Evolutionary conservation across 2,888 invertebrate species (phyloP).

Genomic region (Xanthia togata): DNA sequence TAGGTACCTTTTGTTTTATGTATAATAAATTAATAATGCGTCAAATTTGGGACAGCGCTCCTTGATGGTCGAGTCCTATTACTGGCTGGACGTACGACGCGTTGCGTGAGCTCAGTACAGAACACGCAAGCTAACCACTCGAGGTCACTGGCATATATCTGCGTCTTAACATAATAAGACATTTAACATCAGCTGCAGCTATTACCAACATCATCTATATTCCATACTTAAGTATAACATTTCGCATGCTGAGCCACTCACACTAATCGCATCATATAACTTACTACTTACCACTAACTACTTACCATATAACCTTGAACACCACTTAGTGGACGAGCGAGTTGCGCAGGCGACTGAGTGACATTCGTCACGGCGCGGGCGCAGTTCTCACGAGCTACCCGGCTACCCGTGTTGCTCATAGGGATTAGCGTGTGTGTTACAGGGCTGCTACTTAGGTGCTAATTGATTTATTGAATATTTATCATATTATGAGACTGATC

Average conservation of each 20-base stretch:
- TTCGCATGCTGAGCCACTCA: slow-evolving; percentile 30
- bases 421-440: slow-evolving; percentile 76
- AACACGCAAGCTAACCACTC: no score
- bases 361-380: slow-evolving; percentile 77
- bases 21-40: no score
- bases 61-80: no score
- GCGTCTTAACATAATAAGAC: not conserved
- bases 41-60: no score
- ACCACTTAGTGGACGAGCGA: slow-evolving; percentile 56
- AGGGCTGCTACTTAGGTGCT: slow-evolving; percentile 74
- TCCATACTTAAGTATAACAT: not conserved
- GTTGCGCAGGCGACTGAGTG: slow-evolving; percentile 59
- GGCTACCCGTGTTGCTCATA: slow-evolving; percentile 86
- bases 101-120: no score
- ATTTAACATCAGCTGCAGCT: not conserved
- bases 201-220: not conserved
- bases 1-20: no score
- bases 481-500: not conserved
- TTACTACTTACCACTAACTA: slow-evolving; percentile 28
- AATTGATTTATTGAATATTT: slow-evolving; percentile 39
- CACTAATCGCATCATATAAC: slow-evolving; percentile 44
- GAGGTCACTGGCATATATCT: no score
- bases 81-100: no score
- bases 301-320: slow-evolving; percentile 44
- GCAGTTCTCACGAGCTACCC: slow-evolving; percentile 85